These are phyloP conservation scores for Zaprionus capensis DNA, from an alignment of 1,140 invertebrate species.

Conservation along the genomic window DNA sequence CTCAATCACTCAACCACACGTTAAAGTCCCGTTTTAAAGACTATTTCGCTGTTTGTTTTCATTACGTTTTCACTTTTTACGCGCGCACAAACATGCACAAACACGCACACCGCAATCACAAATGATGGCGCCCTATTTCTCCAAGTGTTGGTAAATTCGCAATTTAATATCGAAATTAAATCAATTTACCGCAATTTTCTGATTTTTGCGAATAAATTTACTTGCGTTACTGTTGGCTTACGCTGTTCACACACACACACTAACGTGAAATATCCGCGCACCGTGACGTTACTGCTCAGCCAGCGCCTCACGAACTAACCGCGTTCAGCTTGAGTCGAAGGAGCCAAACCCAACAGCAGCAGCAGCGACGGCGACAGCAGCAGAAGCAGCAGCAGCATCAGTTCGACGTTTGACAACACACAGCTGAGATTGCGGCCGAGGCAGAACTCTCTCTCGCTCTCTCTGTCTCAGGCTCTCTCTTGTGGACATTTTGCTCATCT, in stretches of 20 bases:
- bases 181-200: slow-evolving; percentile 22
- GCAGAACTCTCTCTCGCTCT: slow-evolving; percentile 37
- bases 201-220: slow-evolving; percentile 18
- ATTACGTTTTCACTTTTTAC: slow-evolving; percentile 41
- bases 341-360: slow-evolving; percentile 26
- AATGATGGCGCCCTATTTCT: background rate
- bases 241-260: slow-evolving; percentile 3
- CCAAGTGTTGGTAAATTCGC: background rate
- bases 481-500: slow-evolving; percentile 35
- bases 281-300: slow-evolving; percentile 64
- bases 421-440: slow-evolving; percentile 62
- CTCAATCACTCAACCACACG: slow-evolving; percentile 2
- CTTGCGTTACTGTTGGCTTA: slow-evolving; percentile 1
- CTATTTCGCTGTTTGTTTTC: slow-evolving; percentile 27
- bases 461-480: background rate
- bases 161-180: slow-evolving; percentile 10
- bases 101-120: slow-evolving; percentile 7
- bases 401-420: slow-evolving; percentile 55
- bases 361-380: slow-evolving; percentile 16
- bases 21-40: slow-evolving; percentile 23
- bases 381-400: slow-evolving; percentile 68
- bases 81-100: slow-evolving; percentile 11
- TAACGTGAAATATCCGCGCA: slow-evolving; percentile 8
- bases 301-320: slow-evolving; percentile 74
- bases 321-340: slow-evolving; percentile 17